These are phyloP conservation scores for Pangasius macronema DNA, from an alignment of 2,797 vertebrate species.

Conservation along the genomic window DNA sequence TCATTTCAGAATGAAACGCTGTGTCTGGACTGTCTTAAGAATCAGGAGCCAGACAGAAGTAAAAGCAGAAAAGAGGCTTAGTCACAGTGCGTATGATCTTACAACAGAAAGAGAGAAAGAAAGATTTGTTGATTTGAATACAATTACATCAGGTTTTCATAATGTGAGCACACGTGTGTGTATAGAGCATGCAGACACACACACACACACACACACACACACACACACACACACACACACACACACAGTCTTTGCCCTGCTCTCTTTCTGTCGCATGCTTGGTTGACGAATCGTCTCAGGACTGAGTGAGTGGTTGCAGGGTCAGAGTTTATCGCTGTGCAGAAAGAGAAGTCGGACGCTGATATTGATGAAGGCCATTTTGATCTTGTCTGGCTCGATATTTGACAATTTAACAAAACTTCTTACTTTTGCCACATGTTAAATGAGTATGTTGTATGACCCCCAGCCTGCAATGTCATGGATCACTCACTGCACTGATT, in stretches of 20 bases:
- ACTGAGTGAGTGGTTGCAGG: constrained; percentile 44
- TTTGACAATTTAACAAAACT: constrained; percentile 55
- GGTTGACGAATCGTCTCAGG: constrained; percentile 45
- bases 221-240: constrained; percentile 19
- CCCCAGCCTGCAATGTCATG: constrained; percentile 43
- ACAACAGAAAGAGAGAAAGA: not conserved
- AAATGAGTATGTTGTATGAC: constrained; percentile 47
- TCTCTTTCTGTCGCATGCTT: constrained; percentile 31
- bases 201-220: constrained; percentile 3
- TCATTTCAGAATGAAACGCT: not conserved
- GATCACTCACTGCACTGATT: constrained; percentile 52
- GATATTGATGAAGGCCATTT: constrained; percentile 51
- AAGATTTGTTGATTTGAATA: not conserved
- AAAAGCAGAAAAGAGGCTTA: constrained; percentile 18
- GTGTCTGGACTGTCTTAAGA: not conserved
- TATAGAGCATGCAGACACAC: not conserved
- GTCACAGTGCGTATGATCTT: not conserved
- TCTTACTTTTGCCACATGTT: constrained; percentile 30
- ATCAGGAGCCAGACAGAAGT: not conserved
- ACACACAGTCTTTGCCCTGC: constrained; percentile 2
- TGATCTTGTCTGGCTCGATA: constrained; percentile 47
- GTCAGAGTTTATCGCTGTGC: constrained; percentile 53
- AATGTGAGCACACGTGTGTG: not conserved
- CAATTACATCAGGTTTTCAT: constrained; percentile 13
- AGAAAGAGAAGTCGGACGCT: constrained; percentile 42